These are phyloP conservation scores for Rhagologus leucostigma DNA, from an alignment of 2,113 vertebrate genomes.

Conservation along the genomic window DNA sequence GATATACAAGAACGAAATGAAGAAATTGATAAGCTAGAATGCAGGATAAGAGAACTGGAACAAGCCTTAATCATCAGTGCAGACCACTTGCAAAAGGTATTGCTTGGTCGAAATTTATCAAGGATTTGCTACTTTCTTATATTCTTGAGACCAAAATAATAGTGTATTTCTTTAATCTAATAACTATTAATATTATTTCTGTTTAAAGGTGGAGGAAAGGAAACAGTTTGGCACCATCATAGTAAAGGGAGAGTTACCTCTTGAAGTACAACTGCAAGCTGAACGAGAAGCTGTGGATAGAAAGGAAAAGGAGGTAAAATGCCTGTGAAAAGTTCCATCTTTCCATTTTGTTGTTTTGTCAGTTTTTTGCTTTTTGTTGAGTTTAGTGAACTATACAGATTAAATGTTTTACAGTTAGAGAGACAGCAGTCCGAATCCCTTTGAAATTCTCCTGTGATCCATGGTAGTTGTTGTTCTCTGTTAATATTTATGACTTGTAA, in stretches of 20 bases:
- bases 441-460: not conserved
- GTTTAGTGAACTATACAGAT: not conserved
- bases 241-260: constrained; percentile 73
- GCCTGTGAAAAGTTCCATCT: not conserved
- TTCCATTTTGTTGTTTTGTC: not conserved
- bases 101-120: not conserved
- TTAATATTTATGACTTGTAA: not conserved
- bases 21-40: constrained; percentile 92
- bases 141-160: not conserved
- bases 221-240: constrained; percentile 78
- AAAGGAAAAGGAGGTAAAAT: constrained; percentile 94
- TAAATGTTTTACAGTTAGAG: not conserved
- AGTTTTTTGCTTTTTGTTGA: not conserved
- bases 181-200: not conserved
- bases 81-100: constrained; percentile 84
- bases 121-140: not conserved
- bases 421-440: not conserved
- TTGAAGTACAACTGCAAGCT: constrained; percentile 90
- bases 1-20: constrained; percentile 88
- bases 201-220: constrained; percentile 81
- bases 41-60: constrained; percentile 87
- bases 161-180: not conserved
- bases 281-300: constrained; percentile 95
- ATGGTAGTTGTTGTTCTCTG: not conserved
- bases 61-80: constrained; percentile 85